Conservation (phyloP, 2,888 invertebrate species). For the Cheilosia grossa region DNA sequence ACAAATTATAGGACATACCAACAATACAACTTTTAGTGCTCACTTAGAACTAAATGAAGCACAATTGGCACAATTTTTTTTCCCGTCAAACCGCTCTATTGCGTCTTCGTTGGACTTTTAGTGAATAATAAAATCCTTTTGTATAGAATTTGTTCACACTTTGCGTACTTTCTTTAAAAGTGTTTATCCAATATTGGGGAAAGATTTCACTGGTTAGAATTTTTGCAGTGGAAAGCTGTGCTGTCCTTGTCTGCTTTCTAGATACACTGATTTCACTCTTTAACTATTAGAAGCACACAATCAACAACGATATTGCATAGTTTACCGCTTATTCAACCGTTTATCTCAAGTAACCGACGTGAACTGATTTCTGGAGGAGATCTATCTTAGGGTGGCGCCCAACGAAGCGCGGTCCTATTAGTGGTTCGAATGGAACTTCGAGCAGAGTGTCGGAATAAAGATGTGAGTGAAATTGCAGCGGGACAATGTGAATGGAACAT, state of each 20-base stretch:
- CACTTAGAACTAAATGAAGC: no score
- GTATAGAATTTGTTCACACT: background rate
- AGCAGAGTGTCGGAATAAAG: background rate
- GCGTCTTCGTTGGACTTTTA: no score
- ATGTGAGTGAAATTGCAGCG: conserved; percentile 21
- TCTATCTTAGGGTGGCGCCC: conserved; percentile 54
- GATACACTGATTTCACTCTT: conserved; percentile 6
- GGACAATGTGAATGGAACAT: conserved; percentile 19
- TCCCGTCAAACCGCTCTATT: no score
- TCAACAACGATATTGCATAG: conserved; percentile 5
- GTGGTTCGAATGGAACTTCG: conserved; percentile 2
- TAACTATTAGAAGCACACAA: background rate
- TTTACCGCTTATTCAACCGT: conserved; percentile 54
- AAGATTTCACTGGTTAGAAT: background rate
- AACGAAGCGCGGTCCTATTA: conserved; percentile 1
- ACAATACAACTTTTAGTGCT: no score
- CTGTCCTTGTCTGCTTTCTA: background rate
- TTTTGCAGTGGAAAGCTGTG: background rate
- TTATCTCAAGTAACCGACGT: conserved; percentile 53
- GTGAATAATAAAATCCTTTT: no score
- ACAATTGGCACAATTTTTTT: no score
- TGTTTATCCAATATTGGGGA: background rate
- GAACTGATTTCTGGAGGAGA: conserved; percentile 56
- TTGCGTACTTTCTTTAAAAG: conserved; percentile 37
- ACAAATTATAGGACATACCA: background rate